Base-by-base conservation (phyloP, 2,113 vertebrate genomes). In the Ophiodon elongatus region DNA sequence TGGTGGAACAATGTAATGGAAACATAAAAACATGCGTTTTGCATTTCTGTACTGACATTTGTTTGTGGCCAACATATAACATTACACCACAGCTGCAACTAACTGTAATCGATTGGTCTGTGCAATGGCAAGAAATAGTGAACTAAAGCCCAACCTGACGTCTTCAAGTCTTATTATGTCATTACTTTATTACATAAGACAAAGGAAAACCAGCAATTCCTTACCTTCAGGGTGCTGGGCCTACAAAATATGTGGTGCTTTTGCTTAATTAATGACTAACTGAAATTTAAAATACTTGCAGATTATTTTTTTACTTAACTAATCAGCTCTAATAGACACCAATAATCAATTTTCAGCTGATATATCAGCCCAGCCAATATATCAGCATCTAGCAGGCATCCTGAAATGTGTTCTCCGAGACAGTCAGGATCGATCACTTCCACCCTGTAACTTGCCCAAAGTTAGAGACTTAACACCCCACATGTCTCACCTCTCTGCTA, bases 401-500 rank as follows among this genome's bases (percentile, higher is more conserved):
- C 25, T 47, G 14, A 14, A 47, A 50, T 50, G 2, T 47, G 52
- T 43, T 65, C 45, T 9, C 4, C 5, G 8, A 50, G 23, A 45
- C 33, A 33, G 15, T 23, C 10, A 15, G 4, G 13, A 45, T 27
- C 4, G 54, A 50, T 47, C 69, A 19, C 47, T 50, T 21, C 47
- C 47, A 60, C 8, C 27, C 50, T 33, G 8, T 43, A 21, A 71
- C 23, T 33, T 0, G 0, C 19, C 43, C 33, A 67, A 25, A 82
- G 11, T 47, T 23, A 57, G 33, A 19, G 29, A 27, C 1, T 31
- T 8, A 39, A 73, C 39, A 60, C 57, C 8, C 33, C 23, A 37
- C 35, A 33, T 2, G 39, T 27, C 94, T 95, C 91, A 99, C 98
- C 98, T 96, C 92, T 99, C 98, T 0, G 96, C 98, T 89, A 99